Percentiles rank a stretch among this genome's conserved stretches.
phyloP scores from a whole-genome alignment of 2,797 vertebrate genomes.

The Naso thynnoides region DNA sequence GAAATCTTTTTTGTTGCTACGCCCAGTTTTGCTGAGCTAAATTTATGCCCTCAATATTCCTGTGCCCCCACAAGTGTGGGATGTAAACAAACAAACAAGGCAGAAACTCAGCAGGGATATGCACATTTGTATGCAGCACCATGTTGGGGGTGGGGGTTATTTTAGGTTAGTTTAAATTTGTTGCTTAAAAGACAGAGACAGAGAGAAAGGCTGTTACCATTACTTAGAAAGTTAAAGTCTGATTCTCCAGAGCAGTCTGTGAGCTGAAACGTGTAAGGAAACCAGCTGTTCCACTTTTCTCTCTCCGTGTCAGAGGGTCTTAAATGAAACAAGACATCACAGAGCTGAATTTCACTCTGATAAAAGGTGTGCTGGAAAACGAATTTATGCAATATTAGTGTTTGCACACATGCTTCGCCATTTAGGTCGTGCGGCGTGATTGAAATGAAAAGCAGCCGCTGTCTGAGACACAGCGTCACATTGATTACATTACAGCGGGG shows the following conservation, averaged over 20 bases:
- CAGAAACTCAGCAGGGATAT: constrained; percentile 25
- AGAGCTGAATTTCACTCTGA: constrained; percentile 1
- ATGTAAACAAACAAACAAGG: constrained; percentile 45
- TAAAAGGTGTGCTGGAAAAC: constrained; percentile 19
- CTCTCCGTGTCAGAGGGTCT: constrained; percentile 2
- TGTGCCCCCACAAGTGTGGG: constrained; percentile 18
- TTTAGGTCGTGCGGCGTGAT: constrained; percentile 9
- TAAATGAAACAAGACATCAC: constrained; percentile 1
- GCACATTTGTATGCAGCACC: constrained; percentile 51
- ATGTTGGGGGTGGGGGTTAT: constrained; percentile 24
- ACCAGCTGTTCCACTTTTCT: constrained; percentile 10
- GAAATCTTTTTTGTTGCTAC: neutral
- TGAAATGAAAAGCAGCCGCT: constrained; percentile 34
- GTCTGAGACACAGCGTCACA: constrained; percentile 13
- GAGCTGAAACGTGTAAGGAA: neutral
- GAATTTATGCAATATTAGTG: constrained; percentile 2
- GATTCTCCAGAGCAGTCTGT: constrained; percentile 1
- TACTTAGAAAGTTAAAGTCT: constrained; percentile 19
- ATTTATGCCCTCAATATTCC: constrained; percentile 25
- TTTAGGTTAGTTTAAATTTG: constrained; percentile 39
- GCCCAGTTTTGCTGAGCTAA: constrained; percentile 3
- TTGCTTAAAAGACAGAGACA: constrained; percentile 16
- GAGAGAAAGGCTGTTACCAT: constrained; percentile 35
- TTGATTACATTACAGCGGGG: constrained; percentile 11
- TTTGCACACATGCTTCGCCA: constrained; percentile 17